A percentile compares a stretch with the other conserved stretches of the same genome.
These are phyloP conservation scores for Pterocles gutturalis DNA, from an alignment of 2,113 vertebrate genomes.

Conservation along the genomic window DNA sequence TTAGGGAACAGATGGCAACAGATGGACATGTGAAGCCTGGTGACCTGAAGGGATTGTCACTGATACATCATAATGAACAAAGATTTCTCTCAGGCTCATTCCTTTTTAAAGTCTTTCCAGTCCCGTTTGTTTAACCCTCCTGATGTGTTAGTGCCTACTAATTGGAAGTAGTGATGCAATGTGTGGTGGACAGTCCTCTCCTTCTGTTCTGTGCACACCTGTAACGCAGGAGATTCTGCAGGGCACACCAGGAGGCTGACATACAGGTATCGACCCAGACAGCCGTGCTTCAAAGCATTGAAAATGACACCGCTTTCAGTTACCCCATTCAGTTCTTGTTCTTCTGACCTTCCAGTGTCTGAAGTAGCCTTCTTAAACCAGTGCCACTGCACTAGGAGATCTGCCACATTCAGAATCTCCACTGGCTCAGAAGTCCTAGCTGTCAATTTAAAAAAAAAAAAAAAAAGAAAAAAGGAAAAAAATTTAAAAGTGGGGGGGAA, in stretches of 20 bases:
- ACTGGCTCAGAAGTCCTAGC: constrained; percentile 50
- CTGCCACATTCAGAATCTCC: constrained; percentile 35
- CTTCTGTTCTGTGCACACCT: not conserved
- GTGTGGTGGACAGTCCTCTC: not conserved
- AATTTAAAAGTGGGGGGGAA: not conserved
- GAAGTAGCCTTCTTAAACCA: constrained; percentile 59
- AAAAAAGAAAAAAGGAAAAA: not conserved
- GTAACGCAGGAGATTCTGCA: not conserved
- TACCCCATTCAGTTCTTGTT: constrained; percentile 4
- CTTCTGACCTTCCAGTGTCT: constrained; percentile 57
- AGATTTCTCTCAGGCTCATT: constrained; percentile 54
- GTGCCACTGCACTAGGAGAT: constrained; percentile 63
- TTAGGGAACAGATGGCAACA: constrained; percentile 59
- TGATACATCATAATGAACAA: constrained; percentile 39
- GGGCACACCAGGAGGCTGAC: constrained; percentile 45
- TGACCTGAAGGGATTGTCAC: constrained; percentile 43
- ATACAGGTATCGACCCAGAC: constrained; percentile 3
- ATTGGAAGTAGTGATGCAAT: constrained; percentile 29
- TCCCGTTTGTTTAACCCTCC: constrained; percentile 54
- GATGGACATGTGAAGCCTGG: constrained; percentile 45
- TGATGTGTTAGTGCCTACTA: constrained; percentile 38
- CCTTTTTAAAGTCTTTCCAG: constrained; percentile 53
- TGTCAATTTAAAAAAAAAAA: constrained; percentile 11
- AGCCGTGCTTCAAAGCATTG: not conserved
- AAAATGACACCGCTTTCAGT: constrained; percentile 33